phyloP scores from a whole-genome alignment of 2,113 vertebrate species.

The Steatornis caripensis region DNA sequence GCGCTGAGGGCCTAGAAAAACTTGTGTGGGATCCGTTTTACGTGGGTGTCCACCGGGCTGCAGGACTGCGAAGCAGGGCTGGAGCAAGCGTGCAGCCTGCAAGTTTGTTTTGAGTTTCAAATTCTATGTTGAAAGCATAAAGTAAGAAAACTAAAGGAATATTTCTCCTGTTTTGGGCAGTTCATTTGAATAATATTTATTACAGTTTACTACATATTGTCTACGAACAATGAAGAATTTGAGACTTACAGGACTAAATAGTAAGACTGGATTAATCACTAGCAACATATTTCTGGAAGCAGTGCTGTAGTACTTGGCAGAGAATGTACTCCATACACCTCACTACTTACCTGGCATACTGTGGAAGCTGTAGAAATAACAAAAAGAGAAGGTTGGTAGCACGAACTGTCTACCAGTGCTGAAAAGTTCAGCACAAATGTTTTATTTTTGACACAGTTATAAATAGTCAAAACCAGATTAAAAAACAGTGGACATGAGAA shows the following conservation, averaged over 20 bases:
- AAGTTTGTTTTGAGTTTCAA: background rate
- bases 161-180: background rate
- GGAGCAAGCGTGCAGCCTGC: background rate
- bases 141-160: background rate
- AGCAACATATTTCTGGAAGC: background rate
- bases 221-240: background rate
- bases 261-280: background rate
- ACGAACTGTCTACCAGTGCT: background rate
- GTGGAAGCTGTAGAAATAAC: background rate
- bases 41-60: background rate
- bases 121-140: background rate
- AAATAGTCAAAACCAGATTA: background rate
- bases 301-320: background rate
- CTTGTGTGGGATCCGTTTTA: background rate
- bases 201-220: background rate
- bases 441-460: background rate
- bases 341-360: background rate
- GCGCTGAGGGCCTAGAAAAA: rapidly evolving
- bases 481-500: background rate
- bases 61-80: background rate
- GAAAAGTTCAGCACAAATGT: background rate
- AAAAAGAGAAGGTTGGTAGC: background rate
- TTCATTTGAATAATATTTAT: background rate
- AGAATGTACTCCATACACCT: background rate
- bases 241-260: background rate